Evolutionary conservation across 2,888 invertebrate species (phyloP).

Genomic region (Entomobrya proxima): DNA sequence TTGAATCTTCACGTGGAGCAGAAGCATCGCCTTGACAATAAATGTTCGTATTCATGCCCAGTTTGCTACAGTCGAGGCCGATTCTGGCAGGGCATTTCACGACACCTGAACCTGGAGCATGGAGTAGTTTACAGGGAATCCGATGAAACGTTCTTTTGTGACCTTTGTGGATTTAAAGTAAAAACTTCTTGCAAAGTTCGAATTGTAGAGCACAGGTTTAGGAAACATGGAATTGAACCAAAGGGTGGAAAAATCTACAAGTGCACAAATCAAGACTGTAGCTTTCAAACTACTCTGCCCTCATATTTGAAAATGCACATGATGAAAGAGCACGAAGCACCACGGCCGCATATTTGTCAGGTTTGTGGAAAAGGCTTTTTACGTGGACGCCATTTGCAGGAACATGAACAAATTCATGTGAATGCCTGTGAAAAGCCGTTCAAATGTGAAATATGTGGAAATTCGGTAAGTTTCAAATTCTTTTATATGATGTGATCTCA

Average conservation of each 20-base stretch:
- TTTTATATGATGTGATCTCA: background rate
- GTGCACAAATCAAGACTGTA: background rate
- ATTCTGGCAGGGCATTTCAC: background rate
- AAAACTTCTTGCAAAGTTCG: background rate
- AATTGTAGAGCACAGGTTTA: background rate
- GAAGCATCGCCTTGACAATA: background rate
- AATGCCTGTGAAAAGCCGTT: background rate
- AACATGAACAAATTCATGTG: background rate
- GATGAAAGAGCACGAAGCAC: background rate
- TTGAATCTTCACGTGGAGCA: background rate
- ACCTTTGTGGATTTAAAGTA: background rate
- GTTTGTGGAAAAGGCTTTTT: conserved; percentile 17
- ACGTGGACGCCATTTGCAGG: background rate
- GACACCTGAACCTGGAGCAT: no score
- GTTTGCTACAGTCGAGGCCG: background rate
- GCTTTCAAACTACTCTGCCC: background rate
- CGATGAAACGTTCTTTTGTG: background rate
- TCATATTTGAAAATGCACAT: background rate
- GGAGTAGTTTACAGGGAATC: no score
- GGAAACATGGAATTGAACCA: background rate
- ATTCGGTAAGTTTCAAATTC: background rate
- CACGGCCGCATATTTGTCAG: background rate
- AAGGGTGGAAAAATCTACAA: background rate
- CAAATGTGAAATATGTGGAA: conserved; percentile 30
- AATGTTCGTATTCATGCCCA: background rate